Evolutionary conservation across 1,140 invertebrate species (phyloP).

Genomic region (Berghia stephanieae): DNA sequence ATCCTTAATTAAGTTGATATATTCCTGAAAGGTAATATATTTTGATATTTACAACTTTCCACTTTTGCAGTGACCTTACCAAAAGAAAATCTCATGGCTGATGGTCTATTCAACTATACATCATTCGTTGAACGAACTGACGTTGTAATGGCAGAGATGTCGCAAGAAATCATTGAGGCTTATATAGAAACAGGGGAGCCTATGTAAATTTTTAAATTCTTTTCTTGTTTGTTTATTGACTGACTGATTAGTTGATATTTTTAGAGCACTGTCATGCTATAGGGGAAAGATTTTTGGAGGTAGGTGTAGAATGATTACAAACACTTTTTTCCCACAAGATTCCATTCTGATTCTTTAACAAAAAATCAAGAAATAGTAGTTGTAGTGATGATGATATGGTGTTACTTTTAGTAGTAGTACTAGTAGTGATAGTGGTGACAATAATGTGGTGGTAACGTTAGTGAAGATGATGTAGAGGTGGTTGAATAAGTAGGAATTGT

Average conservation of each 20-base stretch:
- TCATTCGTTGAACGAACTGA: constrained; percentile 84
- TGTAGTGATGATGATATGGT: too few relatives aligned
- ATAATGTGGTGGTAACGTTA: too few relatives aligned
- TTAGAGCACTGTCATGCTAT: background rate
- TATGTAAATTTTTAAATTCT: constrained; percentile 74
- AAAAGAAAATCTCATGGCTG: too few relatives aligned
- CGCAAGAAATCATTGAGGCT: constrained; percentile 78
- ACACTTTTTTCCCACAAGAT: background rate
- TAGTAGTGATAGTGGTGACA: too few relatives aligned
- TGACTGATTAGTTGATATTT: background rate
- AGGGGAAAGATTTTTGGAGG: background rate
- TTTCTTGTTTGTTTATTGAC: background rate
- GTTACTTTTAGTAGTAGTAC: too few relatives aligned
- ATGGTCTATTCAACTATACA: constrained; percentile 58
- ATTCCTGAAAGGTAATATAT: too few relatives aligned
- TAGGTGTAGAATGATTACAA: background rate
- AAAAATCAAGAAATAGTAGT: too few relatives aligned
- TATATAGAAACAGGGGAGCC: constrained; percentile 90
- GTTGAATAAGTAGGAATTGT: too few relatives aligned
- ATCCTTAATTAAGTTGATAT: too few relatives aligned
- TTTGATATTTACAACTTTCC: too few relatives aligned
- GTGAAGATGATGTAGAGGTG: too few relatives aligned
- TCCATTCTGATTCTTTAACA: background rate
- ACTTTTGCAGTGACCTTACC: too few relatives aligned
- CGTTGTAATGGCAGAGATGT: constrained; percentile 83